Evolutionary conservation across 2,797 vertebrate genomes (phyloP).

Genomic region (Ctenochaetus hawaiiensis): DNA sequence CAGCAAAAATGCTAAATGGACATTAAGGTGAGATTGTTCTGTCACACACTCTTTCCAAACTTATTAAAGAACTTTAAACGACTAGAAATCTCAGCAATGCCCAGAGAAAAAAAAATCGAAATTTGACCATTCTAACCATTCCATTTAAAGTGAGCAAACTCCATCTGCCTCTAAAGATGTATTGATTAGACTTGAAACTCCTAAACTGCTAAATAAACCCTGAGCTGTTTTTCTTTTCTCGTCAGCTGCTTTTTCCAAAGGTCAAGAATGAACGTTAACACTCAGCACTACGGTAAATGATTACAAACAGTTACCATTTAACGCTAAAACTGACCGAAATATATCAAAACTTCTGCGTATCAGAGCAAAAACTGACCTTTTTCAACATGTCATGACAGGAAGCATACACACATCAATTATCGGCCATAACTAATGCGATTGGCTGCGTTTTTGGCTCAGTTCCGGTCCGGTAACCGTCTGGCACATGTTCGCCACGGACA

Average conservation of each 20-base stretch:
- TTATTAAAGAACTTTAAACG: not conserved
- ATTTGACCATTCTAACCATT: not conserved
- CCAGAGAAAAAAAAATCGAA: not conserved
- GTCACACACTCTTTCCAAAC: fast-evolving
- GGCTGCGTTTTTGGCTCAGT: not conserved
- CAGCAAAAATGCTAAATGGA: not conserved
- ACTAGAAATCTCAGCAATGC: too few species aligned
- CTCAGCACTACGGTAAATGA: not conserved
- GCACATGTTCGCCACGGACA: not conserved
- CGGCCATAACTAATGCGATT: too few species aligned
- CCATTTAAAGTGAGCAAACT: too few species aligned
- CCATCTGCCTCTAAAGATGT: too few species aligned
- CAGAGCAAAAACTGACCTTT: not conserved
- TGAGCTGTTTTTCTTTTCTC: too few species aligned
- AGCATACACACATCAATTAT: not conserved
- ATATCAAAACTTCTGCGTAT: too few species aligned
- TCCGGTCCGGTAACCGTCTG: not conserved
- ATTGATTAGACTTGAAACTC: too few species aligned
- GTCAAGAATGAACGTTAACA: not conserved
- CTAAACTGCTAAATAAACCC: not conserved
- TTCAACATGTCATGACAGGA: not conserved
- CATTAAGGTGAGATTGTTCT: not conserved
- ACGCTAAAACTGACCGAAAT: not conserved
- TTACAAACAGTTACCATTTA: not conserved
- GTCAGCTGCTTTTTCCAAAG: not conserved